A percentile compares a stretch with the other conserved stretches of the same genome.
These are phyloP conservation scores for Circaetus gallicus DNA, from an alignment of 2,113 vertebrate genomes.

Conservation along the genomic window DNA sequence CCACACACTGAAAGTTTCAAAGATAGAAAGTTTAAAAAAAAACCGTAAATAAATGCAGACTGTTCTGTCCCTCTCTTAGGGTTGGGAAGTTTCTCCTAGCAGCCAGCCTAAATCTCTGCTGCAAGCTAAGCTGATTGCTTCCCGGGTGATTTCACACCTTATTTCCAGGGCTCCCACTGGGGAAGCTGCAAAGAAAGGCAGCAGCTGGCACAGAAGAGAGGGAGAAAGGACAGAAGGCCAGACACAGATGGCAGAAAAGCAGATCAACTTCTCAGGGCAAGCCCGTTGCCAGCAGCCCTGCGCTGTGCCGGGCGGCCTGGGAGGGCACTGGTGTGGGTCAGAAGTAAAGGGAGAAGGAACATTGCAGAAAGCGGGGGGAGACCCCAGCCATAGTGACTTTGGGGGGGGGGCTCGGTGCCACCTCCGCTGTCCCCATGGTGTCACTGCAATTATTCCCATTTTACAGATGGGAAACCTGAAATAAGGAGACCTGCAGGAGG, in stretches of 20 bases:
- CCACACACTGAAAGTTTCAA: background rate
- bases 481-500: background rate
- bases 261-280: background rate
- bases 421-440: background rate
- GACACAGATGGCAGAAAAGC: background rate
- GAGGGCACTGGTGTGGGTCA: background rate
- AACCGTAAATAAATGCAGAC: background rate
- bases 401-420: background rate
- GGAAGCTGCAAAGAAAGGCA: background rate
- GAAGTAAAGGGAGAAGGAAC: background rate
- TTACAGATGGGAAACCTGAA: background rate
- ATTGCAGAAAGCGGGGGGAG: background rate
- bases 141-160: background rate
- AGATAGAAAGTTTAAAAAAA: background rate
- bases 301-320: background rate
- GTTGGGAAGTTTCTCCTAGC: background rate
- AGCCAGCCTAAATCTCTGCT: background rate
- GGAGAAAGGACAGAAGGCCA: background rate
- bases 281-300: rapidly evolving
- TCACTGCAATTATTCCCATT: background rate
- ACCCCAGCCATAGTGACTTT: background rate
- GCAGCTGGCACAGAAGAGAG: background rate
- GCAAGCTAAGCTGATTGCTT: background rate
- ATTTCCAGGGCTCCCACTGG: background rate
- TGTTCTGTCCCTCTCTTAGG: background rate